Percentiles rank a stretch among this genome's conserved stretches.
These are phyloP conservation scores for Uloborus diversus DNA, from an alignment of 1,140 invertebrate species.

Conservation along the genomic window DNA sequence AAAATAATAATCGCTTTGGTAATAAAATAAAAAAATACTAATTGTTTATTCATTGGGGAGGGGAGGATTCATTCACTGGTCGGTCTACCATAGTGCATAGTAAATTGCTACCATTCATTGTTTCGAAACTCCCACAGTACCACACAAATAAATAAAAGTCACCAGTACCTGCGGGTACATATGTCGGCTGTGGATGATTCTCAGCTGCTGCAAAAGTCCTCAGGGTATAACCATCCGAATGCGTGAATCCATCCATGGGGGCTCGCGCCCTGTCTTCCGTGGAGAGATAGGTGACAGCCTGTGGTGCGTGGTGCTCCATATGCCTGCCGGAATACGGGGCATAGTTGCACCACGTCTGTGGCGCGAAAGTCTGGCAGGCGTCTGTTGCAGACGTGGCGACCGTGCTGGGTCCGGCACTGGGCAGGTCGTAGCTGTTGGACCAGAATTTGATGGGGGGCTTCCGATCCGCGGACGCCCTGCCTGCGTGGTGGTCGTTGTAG, in stretches of 20 bases:
- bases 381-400: constrained; percentile 69
- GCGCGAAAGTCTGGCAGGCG: constrained; percentile 72
- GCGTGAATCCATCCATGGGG: constrained; percentile 75
- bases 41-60: too few species aligned
- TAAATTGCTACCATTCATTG: too few species aligned
- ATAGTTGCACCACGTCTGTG: constrained; percentile 66
- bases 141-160: too few species aligned
- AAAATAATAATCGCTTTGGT: too few species aligned
- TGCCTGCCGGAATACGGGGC: constrained; percentile 69
- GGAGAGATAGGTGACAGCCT: constrained; percentile 63
- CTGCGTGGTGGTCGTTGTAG: constrained; percentile 70
- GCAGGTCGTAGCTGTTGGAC: constrained; percentile 68
- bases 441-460: constrained; percentile 73
- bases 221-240: constrained; percentile 75
- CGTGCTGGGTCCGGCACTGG: constrained; percentile 65
- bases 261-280: constrained; percentile 71
- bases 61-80: too few species aligned
- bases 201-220: constrained; percentile 77
- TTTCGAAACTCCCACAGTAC: too few species aligned
- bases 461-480: constrained; percentile 68
- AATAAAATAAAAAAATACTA: too few species aligned
- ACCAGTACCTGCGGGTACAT: constrained; percentile 76
- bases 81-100: too few species aligned
- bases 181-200: constrained; percentile 78
- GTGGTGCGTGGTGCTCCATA: constrained; percentile 62